These are phyloP conservation scores for Dicranocentrus wangi DNA, from an alignment of 2,888 invertebrate species.

Conservation along the genomic window DNA sequence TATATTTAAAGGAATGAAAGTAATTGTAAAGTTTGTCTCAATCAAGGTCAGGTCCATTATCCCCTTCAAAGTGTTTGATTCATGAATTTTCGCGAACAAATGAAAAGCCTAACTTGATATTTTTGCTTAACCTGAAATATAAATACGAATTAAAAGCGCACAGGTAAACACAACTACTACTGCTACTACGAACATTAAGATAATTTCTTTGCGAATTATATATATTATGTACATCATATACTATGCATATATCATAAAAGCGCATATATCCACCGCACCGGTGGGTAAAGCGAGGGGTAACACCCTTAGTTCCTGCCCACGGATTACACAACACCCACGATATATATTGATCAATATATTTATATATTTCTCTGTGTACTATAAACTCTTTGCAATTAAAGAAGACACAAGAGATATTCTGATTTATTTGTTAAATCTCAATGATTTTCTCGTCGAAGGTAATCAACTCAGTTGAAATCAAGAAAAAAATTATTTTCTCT, in stretches of 20 bases:
- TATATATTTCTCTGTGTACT: slow-evolving; percentile 21
- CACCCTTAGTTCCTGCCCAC: slow-evolving; percentile 71
- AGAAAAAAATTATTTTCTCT: slow-evolving; percentile 35
- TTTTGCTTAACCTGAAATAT: too few species aligned
- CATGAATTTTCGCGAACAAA: too few species aligned
- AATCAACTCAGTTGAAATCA: slow-evolving; percentile 35
- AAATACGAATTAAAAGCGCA: too few species aligned
- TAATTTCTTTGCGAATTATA: too few species aligned
- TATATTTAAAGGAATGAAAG: too few species aligned
- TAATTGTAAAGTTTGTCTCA: too few species aligned
- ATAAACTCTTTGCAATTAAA: slow-evolving; percentile 4
- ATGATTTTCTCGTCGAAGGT: slow-evolving; percentile 18
- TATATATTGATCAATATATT: neutral
- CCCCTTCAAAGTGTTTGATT: too few species aligned
- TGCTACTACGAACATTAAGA: too few species aligned
- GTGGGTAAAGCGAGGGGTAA: slow-evolving; percentile 72
- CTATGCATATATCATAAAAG: slow-evolving; percentile 29
- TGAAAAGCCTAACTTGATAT: too few species aligned
- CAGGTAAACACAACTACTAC: too few species aligned
- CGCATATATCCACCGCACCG: slow-evolving; percentile 70
- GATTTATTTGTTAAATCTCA: slow-evolving; percentile 13
- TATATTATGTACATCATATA: neutral
- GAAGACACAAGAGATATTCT: slow-evolving; percentile 23
- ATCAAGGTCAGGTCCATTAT: too few species aligned
- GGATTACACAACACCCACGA: slow-evolving; percentile 58